Evolutionary conservation across 2,113 vertebrate genomes (phyloP), one percentile per base, ranked within the genome.

Genomic region (Percopsis transmontana): DNA sequence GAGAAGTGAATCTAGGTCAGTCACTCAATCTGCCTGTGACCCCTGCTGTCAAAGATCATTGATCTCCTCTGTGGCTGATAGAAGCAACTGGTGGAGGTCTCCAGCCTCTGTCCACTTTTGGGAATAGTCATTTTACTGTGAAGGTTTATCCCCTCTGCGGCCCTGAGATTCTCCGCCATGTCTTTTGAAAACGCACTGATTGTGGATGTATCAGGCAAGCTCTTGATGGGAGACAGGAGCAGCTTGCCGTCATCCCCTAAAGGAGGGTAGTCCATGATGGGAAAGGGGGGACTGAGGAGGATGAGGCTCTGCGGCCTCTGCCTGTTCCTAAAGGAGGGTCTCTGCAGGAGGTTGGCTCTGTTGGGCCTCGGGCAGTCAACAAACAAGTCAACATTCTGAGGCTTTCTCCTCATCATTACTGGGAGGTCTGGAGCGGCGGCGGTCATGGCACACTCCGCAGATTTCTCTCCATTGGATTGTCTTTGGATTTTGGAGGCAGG

Each of bases 1-100:
- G 20, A 19, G 60, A n/a, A 21, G 9, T 39, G 66, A 60, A 51
- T 9, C 16, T 10, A 14, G 12, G 44, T 42, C 56, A 47, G 62
- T 93, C 85, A 99, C 85, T 99, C 97, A 1, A 96, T 98, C 82
- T 97, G 97, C 63, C 96, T 93, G 76, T 93, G 94, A 60, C 92
- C 96, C 89, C 96, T 93, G 91, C 93, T 96, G 77, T 99, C 97
- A 77, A 98, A 94, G 83, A 99, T 95, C 92, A 99, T 97, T 0
- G 97, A 98, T 69, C 95, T 93, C 80, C 97, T 91, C 90, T 99
- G 97, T 1, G 97, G 97, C 87, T 99, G 97, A 75, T 99, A 99
- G 88, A 99, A 99, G 90, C 97, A 99, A 90, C 97, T 99, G 66
- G 96, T 97, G 0, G 97, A 98, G 2, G 97, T 99, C 85, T 99